These are phyloP conservation scores for Helleia helle DNA, from an alignment of 2,888 invertebrate genomes.

Conservation along the genomic window DNA sequence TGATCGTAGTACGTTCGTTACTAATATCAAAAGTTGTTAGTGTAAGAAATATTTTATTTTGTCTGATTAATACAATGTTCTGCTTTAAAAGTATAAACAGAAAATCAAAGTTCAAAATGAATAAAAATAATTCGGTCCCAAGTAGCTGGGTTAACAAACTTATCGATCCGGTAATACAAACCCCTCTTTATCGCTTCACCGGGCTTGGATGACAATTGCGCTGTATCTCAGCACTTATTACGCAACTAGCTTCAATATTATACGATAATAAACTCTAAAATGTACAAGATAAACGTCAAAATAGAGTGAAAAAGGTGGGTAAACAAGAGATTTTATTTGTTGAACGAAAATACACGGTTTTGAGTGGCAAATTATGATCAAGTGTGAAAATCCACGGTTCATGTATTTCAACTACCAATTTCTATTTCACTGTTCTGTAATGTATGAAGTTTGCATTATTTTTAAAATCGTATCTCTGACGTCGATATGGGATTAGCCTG, in stretches of 20 bases:
- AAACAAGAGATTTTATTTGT: conserved; percentile 3
- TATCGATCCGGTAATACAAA: conserved; percentile 3
- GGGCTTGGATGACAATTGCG: conserved; percentile 8
- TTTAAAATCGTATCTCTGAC: too few species aligned
- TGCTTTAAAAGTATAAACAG: too few species aligned
- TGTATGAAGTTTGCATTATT: too few species aligned
- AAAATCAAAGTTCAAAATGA: too few species aligned
- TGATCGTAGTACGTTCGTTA: too few species aligned
- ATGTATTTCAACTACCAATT: not conserved
- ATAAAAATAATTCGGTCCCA: not conserved
- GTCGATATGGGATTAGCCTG: too few species aligned
- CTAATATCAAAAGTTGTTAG: too few species aligned
- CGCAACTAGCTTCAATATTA: not conserved
- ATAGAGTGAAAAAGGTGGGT: not conserved
- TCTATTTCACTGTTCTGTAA: too few species aligned
- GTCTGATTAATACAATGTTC: too few species aligned
- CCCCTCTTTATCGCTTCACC: conserved; percentile 1
- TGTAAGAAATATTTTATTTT: not conserved
- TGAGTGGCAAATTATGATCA: not conserved
- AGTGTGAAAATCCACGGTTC: not conserved
- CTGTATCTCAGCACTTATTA: conserved; percentile 5
- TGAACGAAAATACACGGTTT: not conserved
- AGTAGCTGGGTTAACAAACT: not conserved
- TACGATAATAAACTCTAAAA: not conserved
- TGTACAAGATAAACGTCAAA: not conserved